A percentile compares a stretch with the other conserved stretches of the same genome.
Conservation (phyloP, 2,797 vertebrate species). For the Lutra lutra region DNA sequence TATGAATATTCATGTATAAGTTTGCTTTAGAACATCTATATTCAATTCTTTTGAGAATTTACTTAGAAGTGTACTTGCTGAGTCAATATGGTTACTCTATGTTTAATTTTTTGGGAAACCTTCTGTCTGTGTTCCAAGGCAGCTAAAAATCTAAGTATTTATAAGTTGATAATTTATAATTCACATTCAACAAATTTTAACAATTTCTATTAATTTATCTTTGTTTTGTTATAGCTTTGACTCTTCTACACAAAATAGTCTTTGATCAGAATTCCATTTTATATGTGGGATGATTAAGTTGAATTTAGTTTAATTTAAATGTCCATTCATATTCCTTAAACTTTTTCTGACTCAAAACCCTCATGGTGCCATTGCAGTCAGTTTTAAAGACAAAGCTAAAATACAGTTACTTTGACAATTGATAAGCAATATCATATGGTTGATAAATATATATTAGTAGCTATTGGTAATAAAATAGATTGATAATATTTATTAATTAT, state of each 20-base stretch:
- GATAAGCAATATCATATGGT: background rate
- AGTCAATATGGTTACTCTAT: background rate
- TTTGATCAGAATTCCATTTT: conserved; percentile 13
- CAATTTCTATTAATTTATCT: background rate
- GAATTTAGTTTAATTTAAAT: conserved; percentile 6
- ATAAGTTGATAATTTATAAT: background rate
- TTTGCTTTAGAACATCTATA: background rate
- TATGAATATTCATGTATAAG: background rate
- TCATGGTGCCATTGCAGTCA: background rate
- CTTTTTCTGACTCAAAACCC: background rate
- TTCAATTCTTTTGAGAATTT: background rate
- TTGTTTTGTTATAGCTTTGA: conserved; percentile 9
- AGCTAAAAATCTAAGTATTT: conserved; percentile 38
- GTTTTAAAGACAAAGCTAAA: background rate
- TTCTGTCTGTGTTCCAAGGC: background rate
- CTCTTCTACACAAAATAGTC: background rate
- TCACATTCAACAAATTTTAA: background rate
- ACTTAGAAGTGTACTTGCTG: background rate
- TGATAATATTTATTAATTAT: background rate
- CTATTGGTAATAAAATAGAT: background rate
- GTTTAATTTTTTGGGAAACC: background rate
- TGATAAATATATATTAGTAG: background rate
- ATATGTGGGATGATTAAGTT: background rate
- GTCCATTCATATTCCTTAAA: background rate
- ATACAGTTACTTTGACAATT: background rate